These are phyloP conservation scores for Podarcis raffonei DNA, from an alignment of 2,113 vertebrate species.

Conservation along the genomic window DNA sequence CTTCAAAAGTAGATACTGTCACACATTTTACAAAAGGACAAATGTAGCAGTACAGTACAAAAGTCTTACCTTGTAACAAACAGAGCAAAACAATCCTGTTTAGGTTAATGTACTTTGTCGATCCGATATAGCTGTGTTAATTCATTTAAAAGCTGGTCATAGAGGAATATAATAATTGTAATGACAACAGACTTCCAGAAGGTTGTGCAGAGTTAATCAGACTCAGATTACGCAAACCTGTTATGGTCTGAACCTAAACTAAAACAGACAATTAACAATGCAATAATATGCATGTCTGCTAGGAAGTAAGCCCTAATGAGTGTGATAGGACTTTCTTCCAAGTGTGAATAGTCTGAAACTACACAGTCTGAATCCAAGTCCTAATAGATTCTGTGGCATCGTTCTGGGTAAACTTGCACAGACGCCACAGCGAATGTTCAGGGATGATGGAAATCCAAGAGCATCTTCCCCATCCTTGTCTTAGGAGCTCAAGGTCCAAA, in stretches of 20 bases:
- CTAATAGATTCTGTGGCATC: neutral
- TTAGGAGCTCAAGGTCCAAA: too few species aligned
- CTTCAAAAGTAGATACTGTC: slow-evolving; percentile 33
- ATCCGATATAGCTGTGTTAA: neutral
- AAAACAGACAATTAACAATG: neutral
- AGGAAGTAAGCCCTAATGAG: too few species aligned
- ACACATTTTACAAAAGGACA: slow-evolving; percentile 43
- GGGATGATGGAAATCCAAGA: too few species aligned
- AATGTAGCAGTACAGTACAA: slow-evolving; percentile 6
- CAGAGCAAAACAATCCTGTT: neutral
- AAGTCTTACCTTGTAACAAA: slow-evolving; percentile 22
- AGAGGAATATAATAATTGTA: slow-evolving; percentile 3
- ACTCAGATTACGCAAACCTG: neutral
- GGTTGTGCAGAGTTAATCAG: neutral
- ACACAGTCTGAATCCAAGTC: neutral
- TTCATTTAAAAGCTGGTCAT: neutral
- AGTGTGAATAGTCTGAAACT: neutral
- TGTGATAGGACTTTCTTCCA: too few species aligned
- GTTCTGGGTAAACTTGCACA: neutral
- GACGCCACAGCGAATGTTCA: too few species aligned
- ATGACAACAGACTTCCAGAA: neutral
- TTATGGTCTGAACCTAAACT: neutral
- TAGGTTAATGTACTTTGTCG: neutral
- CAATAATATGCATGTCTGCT: too few species aligned
- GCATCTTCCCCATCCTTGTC: too few species aligned